Evolutionary conservation across 2,888 invertebrate species (phyloP), one percentile per base, ranked within the genome.

Genomic region (Gasteruption jaculator): DNA sequence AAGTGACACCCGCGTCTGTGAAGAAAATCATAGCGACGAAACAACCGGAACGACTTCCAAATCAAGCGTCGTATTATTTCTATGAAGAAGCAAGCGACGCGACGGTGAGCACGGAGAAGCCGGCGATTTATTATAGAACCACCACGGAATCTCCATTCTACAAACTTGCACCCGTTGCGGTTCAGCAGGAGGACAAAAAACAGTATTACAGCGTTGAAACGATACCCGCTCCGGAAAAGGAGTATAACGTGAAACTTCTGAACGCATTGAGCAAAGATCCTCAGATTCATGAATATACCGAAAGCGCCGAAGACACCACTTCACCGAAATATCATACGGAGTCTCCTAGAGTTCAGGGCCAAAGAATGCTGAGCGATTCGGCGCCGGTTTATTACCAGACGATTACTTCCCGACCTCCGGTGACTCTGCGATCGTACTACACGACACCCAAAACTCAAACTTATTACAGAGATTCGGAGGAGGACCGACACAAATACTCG

Each of bases 21-120:
- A 57, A 61, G n/a, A 60, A 43, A 12, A 48, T 58, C 32, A 34
- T 59, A 2, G 58, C 58, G 1, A 56, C 57, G 6, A 43, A 48
- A 8, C 54, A 50, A n/a, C 49, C 52, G 1, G 50, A 45, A 10
- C 45, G 53, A 11, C 36, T 56, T 14, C 50, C 57, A 1, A 60
- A 58, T 18, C 66, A 61, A 20, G 76, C 81, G 1, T 82, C 83
- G 5, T 83, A 80, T 65, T 85, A 78, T 56, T 85, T 82, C 58
- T 83, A 82, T 53, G 82, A 84, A 46, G 83, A 84, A 59, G 60
- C 68, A 1, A 60, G 45, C 33, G 60, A 63, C 16, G 56, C 62
- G 20, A 45, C 52, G 0, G 50, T 45, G 2, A 57, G 57, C 3
- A 59, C 61, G 0, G 54, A 63, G 2, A 58, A 48, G 34, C 60